Conservation (phyloP, 2,797 vertebrate genomes). For the Xenentodon cancila region DNA sequence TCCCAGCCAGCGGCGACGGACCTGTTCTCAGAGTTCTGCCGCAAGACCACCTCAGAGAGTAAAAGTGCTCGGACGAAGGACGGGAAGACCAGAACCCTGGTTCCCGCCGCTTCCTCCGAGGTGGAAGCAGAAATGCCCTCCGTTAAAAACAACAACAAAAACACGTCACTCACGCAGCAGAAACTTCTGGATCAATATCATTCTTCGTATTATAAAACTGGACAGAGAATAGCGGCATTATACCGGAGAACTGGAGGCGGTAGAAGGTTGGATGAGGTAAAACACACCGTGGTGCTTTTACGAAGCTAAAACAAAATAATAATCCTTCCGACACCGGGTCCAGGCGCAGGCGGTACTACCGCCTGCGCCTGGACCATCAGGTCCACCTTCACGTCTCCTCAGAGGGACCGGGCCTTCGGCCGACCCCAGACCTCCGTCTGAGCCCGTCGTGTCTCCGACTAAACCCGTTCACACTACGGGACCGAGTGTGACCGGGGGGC, state of each 20-base stretch:
- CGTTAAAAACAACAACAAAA: neutral
- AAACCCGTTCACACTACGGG: too few species aligned
- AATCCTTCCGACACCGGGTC: neutral
- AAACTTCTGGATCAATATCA: constrained; percentile 14
- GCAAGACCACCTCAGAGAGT: too few species aligned
- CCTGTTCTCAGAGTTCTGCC: constrained; percentile 24
- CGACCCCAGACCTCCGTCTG: too few species aligned
- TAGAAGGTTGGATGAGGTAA: constrained; percentile 86
- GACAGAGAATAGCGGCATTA: constrained; percentile 84
- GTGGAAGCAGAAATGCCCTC: neutral
- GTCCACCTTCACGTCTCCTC: too few species aligned
- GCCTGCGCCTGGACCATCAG: too few species aligned
- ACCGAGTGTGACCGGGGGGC: too few species aligned
- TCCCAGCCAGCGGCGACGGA: constrained; percentile 33
- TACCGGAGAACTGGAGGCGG: constrained; percentile 83
- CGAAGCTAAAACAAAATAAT: constrained; percentile 77
- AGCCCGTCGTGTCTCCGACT: too few species aligned
- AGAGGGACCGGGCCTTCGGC: too few species aligned
- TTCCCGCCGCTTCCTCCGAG: too few species aligned
- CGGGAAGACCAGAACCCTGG: too few species aligned
- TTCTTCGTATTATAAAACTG: constrained; percentile 75
- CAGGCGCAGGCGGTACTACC: neutral
- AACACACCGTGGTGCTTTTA: constrained; percentile 80
- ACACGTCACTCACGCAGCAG: constrained; percentile 42
- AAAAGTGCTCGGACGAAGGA: too few species aligned